phyloP scores from a whole-genome alignment of 2,113 vertebrate species.

The Platysternon megacephalum region DNA sequence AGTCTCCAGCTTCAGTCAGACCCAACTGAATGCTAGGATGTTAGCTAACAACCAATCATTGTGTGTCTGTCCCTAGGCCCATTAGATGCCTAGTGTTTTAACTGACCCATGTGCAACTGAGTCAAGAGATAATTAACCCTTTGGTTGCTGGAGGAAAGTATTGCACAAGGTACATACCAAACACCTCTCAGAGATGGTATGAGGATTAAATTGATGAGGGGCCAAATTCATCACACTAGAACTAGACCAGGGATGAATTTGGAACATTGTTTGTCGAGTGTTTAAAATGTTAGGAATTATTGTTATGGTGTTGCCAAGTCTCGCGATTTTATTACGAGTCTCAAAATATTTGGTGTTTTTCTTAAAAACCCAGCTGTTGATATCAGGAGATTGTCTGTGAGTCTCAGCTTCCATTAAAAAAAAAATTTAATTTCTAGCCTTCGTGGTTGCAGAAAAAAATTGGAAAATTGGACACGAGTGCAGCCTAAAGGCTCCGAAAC shows the following conservation, averaged over 20 bases:
- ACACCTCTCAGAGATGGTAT: not conserved
- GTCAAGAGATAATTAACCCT: not conserved
- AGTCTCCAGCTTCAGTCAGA: not conserved
- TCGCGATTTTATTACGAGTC: not conserved
- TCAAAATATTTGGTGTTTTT: not conserved
- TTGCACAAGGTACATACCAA: not conserved
- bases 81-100: fast-evolving
- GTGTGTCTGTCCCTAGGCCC: not conserved
- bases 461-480: fast-evolving
- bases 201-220: not conserved
- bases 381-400: fast-evolving
- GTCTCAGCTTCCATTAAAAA: not conserved
- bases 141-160: not conserved
- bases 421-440: not conserved
- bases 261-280: not conserved
- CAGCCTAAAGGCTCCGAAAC: fast-evolving
- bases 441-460: not conserved
- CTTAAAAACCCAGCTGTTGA: fast-evolving
- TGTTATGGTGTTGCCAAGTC: not conserved
- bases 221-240: not conserved
- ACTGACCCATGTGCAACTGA: not conserved
- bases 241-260: not conserved
- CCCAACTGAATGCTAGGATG: too few relatives aligned
- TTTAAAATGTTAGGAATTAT: not conserved
- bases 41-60: not conserved